Base-by-base conservation (phyloP, 2,888 invertebrate genomes). In the Polydrusus pterygomalis region DNA sequence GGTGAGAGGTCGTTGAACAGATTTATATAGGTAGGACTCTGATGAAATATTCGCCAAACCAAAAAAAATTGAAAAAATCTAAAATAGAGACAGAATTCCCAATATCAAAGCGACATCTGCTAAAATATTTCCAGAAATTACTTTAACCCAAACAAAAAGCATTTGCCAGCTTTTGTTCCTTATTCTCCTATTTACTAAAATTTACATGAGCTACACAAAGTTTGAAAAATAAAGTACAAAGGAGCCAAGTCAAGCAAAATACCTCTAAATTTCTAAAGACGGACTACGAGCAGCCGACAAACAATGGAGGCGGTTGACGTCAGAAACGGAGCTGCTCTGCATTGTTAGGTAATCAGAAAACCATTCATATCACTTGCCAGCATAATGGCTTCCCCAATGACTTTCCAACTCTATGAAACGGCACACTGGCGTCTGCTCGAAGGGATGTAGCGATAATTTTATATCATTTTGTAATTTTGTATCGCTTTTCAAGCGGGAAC, bases 331-430 rank as follows among this genome's bases (percentile, higher is more conserved):
- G 79, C 80, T 78, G 81, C 75, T 75, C 47, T 70, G 81, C 80
- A 81, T 83, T 83, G 83, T 82, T 82, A 78, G 82, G 82, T 83
- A 82, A 82, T 82, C 81, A 82, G 82, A 82, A 81, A 82, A 80
- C 82, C 82, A 83, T 83, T 82, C 83, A 82, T 82, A 82, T 83
- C 80, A 82, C 81, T 82, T 81, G 80, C 77, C 78, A 78, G 79
- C 47, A 71, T 77, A 77, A 77, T 77, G 72, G 77, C 54, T 77
- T 69, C 45, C 71, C 74, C 77, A 63, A 74, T 77, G 77, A 77
- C 77, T 77, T 71, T 74, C 56, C 71, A 58, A 75, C 62, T 75
- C 68, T 74, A 60, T 70, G 73, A 70, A 65, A 11, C 70, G 67
- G 70, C 62, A 51, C 68, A 75, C 67, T 67, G 75, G 64, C 77